Conservation (phyloP, 2,888 invertebrate genomes). For the Cephus runcator region DNA sequence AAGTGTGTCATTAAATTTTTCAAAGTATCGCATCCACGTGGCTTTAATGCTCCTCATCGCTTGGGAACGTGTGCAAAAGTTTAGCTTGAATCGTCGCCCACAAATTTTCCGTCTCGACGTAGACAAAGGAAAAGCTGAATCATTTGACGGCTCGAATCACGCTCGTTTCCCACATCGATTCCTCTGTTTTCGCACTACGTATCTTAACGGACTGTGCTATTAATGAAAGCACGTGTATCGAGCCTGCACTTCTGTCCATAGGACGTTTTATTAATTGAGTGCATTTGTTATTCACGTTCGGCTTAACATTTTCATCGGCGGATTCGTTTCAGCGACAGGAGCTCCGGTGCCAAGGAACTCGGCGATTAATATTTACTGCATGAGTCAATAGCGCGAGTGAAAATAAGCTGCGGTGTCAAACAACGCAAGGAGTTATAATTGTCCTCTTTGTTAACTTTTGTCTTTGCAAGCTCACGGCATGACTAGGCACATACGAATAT, state of each 20-base stretch:
- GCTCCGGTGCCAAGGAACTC: not conserved
- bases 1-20: not conserved
- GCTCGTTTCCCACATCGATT: slow-evolving; percentile 21
- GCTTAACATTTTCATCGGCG: not conserved
- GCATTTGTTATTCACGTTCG: not conserved
- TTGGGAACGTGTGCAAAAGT: slow-evolving; percentile 2
- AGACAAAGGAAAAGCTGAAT: slow-evolving; percentile 52
- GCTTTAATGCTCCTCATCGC: not conserved
- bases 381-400: not conserved
- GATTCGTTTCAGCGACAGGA: not conserved
- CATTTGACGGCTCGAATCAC: slow-evolving; percentile 31
- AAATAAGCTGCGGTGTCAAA: not conserved
- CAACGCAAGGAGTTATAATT: not conserved
- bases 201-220: not conserved
- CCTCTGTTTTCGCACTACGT: not conserved
- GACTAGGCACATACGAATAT: not conserved
- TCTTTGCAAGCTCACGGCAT: not conserved
- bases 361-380: not conserved
- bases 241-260: not conserved
- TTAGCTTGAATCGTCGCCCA: slow-evolving; percentile 29
- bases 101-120: slow-evolving; percentile 13
- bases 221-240: not conserved
- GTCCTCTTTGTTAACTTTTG: not conserved
- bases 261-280: not conserved
- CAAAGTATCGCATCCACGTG: not conserved